Evolutionary conservation across 1,140 invertebrate genomes (phyloP).

Genomic region (Parapsyche elsis): DNA sequence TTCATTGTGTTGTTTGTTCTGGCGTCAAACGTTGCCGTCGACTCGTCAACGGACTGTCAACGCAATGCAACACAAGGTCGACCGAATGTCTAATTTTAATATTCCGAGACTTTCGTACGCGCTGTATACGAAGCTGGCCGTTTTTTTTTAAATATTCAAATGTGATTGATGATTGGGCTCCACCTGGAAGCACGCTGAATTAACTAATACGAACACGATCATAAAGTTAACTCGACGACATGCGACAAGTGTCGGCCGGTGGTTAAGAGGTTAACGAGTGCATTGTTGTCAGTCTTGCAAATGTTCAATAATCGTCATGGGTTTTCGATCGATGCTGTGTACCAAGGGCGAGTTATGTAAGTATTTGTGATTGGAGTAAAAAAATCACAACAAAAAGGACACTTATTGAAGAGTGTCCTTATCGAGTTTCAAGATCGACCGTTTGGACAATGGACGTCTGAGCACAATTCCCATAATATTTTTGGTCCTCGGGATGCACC

Average conservation of each 20-base stretch:
- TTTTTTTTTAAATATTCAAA: neutral
- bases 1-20: neutral
- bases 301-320: neutral
- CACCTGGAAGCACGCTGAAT: no score
- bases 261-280: neutral
- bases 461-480: slow-evolving; percentile 20
- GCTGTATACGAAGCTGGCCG: neutral
- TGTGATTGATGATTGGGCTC: no score
- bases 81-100: neutral
- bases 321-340: neutral
- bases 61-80: slow-evolving; percentile 10
- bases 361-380: neutral
- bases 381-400: neutral
- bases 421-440: slow-evolving; percentile 29
- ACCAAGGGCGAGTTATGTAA: neutral
- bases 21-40: neutral
- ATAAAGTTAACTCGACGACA: neutral
- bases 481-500: neutral
- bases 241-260: neutral
- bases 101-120: neutral
- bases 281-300: neutral
- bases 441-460: slow-evolving; percentile 9
- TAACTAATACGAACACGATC: no score
- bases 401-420: neutral
- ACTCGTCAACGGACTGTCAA: slow-evolving; percentile 16